Conservation (phyloP, 1,140 invertebrate species). For the Cylas formicarius region DNA sequence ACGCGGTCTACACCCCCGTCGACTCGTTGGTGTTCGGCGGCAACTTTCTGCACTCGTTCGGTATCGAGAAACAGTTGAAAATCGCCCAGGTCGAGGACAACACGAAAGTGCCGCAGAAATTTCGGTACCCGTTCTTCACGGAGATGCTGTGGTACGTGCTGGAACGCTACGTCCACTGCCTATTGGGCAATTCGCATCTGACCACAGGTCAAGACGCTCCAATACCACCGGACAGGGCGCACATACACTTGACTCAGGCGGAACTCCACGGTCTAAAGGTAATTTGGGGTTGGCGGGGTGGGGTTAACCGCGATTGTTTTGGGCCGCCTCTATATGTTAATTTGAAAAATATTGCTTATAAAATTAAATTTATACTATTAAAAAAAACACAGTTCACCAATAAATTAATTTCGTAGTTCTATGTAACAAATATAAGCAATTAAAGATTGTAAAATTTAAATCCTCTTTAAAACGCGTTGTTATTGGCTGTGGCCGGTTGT, state of each 20-base stretch:
- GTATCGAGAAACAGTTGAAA: constrained; percentile 76
- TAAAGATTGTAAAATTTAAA: no score
- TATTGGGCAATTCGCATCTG: constrained; percentile 77
- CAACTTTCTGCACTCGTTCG: constrained; percentile 94
- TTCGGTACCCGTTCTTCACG: constrained; percentile 94
- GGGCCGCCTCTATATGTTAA: no score
- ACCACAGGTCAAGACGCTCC: constrained; percentile 49
- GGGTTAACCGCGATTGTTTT: no score
- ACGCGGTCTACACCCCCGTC: constrained; percentile 92
- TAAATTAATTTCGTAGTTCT: no score
- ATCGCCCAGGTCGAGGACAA: constrained; percentile 91
- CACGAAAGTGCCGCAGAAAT: constrained; percentile 92
- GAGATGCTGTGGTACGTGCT: constrained; percentile 98
- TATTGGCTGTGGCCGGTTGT: no score
- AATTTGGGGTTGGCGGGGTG: constrained; percentile 10
- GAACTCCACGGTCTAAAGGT: constrained; percentile 86
- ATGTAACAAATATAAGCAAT: no score
- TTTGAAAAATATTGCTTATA: no score
- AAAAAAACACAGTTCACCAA: no score
- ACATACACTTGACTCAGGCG: constrained; percentile 69
- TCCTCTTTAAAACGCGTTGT: no score
- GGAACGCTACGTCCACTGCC: constrained; percentile 82
- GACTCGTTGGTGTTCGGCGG: constrained; percentile 97
- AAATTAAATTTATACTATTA: no score
- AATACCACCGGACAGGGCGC: constrained; percentile 44